A percentile compares a stretch with the other conserved stretches of the same genome.
Evolutionary conservation across 2,113 vertebrate species (phyloP).

Genomic region (Campylomormyrus tamandua): DNA sequence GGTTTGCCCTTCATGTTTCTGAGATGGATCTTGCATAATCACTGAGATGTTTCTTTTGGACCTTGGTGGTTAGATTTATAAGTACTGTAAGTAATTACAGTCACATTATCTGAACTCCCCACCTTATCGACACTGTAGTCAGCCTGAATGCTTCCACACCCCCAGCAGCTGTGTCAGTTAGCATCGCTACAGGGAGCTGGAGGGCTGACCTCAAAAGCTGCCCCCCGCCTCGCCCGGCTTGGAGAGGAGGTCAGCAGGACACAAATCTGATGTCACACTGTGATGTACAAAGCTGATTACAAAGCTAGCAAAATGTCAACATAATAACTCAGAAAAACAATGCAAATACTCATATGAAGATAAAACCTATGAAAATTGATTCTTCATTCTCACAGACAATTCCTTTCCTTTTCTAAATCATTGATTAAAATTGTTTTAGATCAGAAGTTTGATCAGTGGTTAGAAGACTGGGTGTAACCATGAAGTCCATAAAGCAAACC

Average conservation of each 20-base stretch:
- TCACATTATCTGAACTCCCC: neutral
- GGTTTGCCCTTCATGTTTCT: neutral
- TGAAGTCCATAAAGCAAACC: neutral
- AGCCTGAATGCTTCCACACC: neutral
- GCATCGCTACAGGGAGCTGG: neutral
- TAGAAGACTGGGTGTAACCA: neutral
- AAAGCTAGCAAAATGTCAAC: neutral
- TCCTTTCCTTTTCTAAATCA: neutral
- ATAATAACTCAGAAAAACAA: neutral
- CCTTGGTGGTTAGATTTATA: neutral
- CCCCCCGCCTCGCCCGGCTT: neutral
- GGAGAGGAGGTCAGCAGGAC: neutral
- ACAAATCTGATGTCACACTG: neutral
- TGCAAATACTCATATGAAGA: neutral
- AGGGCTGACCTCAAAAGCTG: neutral
- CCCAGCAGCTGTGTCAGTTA: neutral
- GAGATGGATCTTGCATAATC: neutral
- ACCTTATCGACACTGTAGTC: neutral
- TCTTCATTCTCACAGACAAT: neutral
- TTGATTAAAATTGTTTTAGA: neutral
- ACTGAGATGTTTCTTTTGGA: neutral
- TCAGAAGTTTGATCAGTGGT: neutral
- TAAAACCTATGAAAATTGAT: neutral
- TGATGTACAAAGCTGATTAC: neutral
- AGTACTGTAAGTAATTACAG: neutral